These are phyloP conservation scores for Diplodus sargus DNA, from an alignment of 2,797 vertebrate species.

Conservation along the genomic window DNA sequence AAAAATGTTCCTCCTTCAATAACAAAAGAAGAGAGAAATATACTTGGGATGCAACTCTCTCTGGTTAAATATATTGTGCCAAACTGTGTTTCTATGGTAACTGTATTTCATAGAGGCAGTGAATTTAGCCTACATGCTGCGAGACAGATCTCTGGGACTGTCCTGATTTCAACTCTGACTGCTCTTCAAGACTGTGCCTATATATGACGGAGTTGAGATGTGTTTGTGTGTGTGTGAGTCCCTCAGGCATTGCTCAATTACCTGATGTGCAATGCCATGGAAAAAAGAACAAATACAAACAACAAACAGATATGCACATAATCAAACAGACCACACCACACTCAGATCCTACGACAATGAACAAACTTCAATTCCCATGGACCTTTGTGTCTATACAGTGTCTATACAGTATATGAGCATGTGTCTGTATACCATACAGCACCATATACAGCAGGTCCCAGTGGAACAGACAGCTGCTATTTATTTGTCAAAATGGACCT, in stretches of 20 bases:
- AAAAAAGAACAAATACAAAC: constrained; percentile 18
- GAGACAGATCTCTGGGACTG: constrained; percentile 32
- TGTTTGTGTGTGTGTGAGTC: not conserved
- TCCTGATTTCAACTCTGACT: constrained; percentile 37
- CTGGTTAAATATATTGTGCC: constrained; percentile 46
- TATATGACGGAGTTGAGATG: not conserved
- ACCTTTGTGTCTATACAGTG: not conserved
- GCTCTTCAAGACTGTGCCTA: not conserved
- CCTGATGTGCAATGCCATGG: not conserved
- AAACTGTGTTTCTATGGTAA: constrained; percentile 66
- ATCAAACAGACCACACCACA: constrained; percentile 21
- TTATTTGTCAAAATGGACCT: too few species aligned
- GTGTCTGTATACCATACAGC: constrained; percentile 29
- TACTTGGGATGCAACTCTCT: constrained; percentile 52
- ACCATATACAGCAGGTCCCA: constrained; percentile 38
- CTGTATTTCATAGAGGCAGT: constrained; percentile 27
- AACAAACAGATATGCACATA: constrained; percentile 18
- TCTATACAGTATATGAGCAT: not conserved
- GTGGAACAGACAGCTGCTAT: constrained; percentile 18
- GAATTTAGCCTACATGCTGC: constrained; percentile 21
- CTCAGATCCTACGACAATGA: constrained; percentile 27
- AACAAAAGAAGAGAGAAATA: constrained; percentile 60
- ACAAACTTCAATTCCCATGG: constrained; percentile 19
- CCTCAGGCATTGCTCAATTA: not conserved
- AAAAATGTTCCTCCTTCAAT: constrained; percentile 64